A percentile compares a stretch with the other conserved stretches of the same genome.
Evolutionary conservation across 2,797 vertebrate genomes (phyloP).

Genomic region (Helarctos malayanus): DNA sequence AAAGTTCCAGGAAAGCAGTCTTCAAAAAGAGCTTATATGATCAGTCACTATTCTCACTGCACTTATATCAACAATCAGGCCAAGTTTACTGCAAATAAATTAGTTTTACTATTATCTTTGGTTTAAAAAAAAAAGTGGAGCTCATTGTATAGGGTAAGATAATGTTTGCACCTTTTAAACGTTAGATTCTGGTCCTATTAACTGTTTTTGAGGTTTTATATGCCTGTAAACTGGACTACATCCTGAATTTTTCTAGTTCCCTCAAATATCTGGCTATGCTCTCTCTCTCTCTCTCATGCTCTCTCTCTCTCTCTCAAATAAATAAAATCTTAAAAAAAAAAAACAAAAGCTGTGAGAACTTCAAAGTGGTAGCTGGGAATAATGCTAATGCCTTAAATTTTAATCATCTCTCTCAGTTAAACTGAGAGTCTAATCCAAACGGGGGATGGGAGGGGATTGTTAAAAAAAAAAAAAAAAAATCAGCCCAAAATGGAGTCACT

Average conservation of each 20-base stretch:
- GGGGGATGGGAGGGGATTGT: neutral
- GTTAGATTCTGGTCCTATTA: neutral
- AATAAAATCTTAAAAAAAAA: no score
- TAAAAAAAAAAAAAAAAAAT: neutral
- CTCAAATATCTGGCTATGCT: neutral
- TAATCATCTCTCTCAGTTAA: neutral
- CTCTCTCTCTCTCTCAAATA: no score
- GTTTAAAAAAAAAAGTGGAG: neutral
- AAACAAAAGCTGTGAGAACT: neutral
- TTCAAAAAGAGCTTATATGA: neutral
- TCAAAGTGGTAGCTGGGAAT: neutral
- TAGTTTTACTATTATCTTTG: neutral
- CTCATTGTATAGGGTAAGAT: neutral
- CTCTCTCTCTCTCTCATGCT: no score
- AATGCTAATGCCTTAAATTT: neutral
- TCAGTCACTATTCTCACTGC: neutral
- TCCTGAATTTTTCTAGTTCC: neutral
- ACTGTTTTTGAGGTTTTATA: neutral
- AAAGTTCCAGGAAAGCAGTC: neutral
- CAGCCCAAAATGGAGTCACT: neutral
- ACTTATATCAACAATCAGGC: neutral
- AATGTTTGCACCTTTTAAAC: neutral
- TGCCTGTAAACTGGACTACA: neutral
- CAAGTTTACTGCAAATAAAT: neutral
- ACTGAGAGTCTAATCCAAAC: neutral